Percentiles rank a stretch among this genome's conserved stretches.
Evolutionary conservation across 2,888 invertebrate species (phyloP).

Genomic region (Allacma fusca): DNA sequence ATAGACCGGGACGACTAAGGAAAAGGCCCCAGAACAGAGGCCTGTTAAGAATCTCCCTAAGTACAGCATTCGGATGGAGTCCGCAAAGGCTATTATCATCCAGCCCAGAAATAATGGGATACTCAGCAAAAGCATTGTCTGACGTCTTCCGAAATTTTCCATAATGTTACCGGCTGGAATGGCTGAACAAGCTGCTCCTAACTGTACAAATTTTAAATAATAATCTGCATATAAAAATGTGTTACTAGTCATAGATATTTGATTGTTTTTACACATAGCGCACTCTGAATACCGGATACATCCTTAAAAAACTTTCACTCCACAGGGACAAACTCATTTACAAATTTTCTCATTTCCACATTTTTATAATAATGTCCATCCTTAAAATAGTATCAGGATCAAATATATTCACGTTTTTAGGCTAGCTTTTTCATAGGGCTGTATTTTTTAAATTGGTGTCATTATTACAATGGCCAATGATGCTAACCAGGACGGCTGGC

Average conservation of each 20-base stretch:
- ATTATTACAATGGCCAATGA: conserved; percentile 64
- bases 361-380: too few species aligned
- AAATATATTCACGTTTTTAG: neutral
- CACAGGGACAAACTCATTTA: too few species aligned
- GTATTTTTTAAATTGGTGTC: neutral
- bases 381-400: neutral
- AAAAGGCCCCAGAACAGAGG: conserved; percentile 78
- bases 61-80: conserved; percentile 14
- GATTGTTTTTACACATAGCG: too few species aligned
- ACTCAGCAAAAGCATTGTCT: conserved; percentile 52
- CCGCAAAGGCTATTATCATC: conserved; percentile 22
- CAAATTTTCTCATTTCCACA: too few species aligned
- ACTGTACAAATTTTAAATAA: conserved; percentile 31
- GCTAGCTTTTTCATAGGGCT: neutral
- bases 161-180: conserved; percentile 59
- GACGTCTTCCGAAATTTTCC: conserved; percentile 57
- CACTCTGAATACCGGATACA: too few species aligned
- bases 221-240: neutral
- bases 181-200: conserved; percentile 55
- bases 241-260: too few species aligned
- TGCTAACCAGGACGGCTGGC: conserved; percentile 45
- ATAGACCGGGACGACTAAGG: conserved; percentile 83
- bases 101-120: conserved; percentile 63
- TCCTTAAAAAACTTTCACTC: too few species aligned
- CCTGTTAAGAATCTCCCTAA: too few species aligned